phyloP scores from a whole-genome alignment of 2,888 invertebrate genomes.

The Oscheius myriophilus region DNA sequence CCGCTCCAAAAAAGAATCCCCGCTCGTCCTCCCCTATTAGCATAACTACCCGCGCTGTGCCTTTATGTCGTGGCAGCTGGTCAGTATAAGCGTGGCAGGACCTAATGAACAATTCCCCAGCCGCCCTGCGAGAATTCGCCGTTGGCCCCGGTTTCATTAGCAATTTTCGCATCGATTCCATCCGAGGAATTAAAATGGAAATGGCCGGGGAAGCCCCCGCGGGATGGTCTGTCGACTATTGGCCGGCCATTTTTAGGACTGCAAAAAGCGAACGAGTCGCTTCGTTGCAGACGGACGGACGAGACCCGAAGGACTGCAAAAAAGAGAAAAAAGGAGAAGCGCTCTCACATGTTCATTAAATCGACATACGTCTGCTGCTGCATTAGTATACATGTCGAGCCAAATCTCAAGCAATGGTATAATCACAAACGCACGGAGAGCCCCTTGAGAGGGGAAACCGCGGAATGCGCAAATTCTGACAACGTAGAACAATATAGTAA shows the following conservation, averaged over 20 bases:
- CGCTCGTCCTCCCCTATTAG: neutral
- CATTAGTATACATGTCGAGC: too few relatives aligned
- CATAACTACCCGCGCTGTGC: neutral
- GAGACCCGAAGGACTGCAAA: too few relatives aligned
- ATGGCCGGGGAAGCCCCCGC: neutral
- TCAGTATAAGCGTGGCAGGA: neutral
- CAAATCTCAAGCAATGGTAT: too few relatives aligned
- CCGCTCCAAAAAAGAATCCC: neutral
- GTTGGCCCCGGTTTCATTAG: constrained; percentile 1
- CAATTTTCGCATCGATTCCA: constrained; percentile 6
- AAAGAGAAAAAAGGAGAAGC: too few relatives aligned
- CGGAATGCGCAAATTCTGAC: too few relatives aligned
- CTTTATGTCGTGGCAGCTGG: constrained; percentile 2
- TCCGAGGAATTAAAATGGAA: constrained; percentile 19
- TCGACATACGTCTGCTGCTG: too few relatives aligned
- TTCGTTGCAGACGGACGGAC: too few relatives aligned
- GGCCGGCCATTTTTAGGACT: neutral
- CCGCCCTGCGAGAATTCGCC: neutral
- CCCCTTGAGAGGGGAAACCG: too few relatives aligned
- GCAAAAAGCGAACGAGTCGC: too few relatives aligned
- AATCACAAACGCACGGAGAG: too few relatives aligned
- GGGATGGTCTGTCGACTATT: neutral
- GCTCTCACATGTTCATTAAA: too few relatives aligned
- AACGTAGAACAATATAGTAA: too few relatives aligned
- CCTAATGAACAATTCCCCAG: constrained; percentile 17